phyloP scores from a whole-genome alignment of 2,888 invertebrate genomes.

The Limenitis camilla region DNA sequence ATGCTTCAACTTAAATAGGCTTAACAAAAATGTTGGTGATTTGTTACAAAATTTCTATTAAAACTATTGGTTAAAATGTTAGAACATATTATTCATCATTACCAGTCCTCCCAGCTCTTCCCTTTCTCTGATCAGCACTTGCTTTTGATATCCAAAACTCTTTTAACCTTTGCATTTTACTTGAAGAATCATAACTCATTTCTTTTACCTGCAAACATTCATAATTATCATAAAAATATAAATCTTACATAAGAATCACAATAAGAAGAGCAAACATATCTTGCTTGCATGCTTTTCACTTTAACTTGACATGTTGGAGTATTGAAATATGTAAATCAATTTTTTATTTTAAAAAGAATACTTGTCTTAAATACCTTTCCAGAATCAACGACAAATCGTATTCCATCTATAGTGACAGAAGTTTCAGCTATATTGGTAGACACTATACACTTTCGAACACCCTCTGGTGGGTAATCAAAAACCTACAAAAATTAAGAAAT shows the following conservation, averaged over 20 bases:
- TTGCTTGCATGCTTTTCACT: too few species aligned
- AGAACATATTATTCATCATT: conserved; percentile 5
- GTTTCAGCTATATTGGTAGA: conserved; percentile 99
- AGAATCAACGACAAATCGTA: conserved; percentile 97
- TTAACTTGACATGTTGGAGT: background rate
- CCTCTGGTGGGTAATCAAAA: conserved; percentile 96
- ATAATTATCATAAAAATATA: background rate
- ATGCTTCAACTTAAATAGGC: too few species aligned
- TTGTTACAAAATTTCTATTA: too few species aligned
- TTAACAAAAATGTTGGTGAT: too few species aligned
- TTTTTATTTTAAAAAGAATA: background rate
- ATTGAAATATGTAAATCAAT: background rate
- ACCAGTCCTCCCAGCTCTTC: conserved; percentile 93
- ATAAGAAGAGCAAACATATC: too few species aligned
- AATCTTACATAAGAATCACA: background rate
- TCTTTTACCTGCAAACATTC: conserved; percentile 80
- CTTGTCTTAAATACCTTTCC: conserved; percentile 81
- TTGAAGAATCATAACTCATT: conserved; percentile 94
- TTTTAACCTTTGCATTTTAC: conserved; percentile 91
- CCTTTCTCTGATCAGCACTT: conserved; percentile 97
- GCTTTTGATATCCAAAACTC: conserved; percentile 99
- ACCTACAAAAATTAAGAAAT: conserved; percentile 64
- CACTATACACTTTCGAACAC: conserved; percentile 95
- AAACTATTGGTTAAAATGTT: too few species aligned
- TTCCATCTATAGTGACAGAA: conserved; percentile 98